Evolutionary conservation across 2,888 invertebrate genomes (phyloP), one percentile per base, ranked within the genome.

Genomic region (Drosophila helvetica): DNA sequence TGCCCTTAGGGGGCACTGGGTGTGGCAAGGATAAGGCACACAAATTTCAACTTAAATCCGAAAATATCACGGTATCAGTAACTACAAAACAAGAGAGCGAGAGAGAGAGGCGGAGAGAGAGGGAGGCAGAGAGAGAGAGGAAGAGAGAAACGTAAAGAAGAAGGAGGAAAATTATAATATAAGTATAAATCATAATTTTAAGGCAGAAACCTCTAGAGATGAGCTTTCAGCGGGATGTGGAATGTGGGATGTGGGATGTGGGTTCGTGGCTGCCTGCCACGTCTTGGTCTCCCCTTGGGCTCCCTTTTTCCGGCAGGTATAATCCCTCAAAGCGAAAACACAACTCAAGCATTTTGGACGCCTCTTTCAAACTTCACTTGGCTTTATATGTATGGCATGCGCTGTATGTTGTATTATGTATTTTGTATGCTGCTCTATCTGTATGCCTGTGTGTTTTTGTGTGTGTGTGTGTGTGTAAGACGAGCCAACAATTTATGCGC

Each of bases 141-240:
- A 60, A 55, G 38, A 30, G 4, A 15, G 45, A 45, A 25, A 17
- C 22, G 12, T 25, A 17, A 45, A 17, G 33, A 25, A 12, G 12
- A 57, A 66, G 51, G 43, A 30, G 15, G 52, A 51, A 68, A 67
- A 67, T 47, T 71, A 79, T 75, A 77, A 85, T 75, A 74, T 65
- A 75, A 63, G 73, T 80, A 85, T 87, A 85, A 85, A 85, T 85
- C 88, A 85, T 87, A 85, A 85, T 87, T 87, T 85, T 56, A 38
- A 83, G 88, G 74, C 79, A 83, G 46, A 55, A 87, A 80, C 85
- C 85, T 85, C 85, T 69, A 59, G 85, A 83, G 85, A 85, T 85
- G 86, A 87, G 86, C 86, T 80, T 79, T 82, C 85, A 79, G 75
- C 80, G 71, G 56, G 63, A 52, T 70, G 45, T 27, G 30, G 53